Evolutionary conservation across 2,888 invertebrate genomes (phyloP).

Genomic region (Rapana venosa): DNA sequence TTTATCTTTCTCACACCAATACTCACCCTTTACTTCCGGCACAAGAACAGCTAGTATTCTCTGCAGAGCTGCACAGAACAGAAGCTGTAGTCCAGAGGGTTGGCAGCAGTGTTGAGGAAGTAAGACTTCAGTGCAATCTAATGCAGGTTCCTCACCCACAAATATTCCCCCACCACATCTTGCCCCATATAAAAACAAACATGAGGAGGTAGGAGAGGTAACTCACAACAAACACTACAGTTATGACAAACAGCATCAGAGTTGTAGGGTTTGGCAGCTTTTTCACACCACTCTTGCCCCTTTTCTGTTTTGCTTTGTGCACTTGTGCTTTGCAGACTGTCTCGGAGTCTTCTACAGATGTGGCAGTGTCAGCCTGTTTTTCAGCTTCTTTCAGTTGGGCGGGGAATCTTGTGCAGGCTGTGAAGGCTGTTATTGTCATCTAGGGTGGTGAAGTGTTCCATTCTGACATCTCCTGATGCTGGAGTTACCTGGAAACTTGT

Average conservation of each 20-base stretch:
- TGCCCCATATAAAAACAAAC: not conserved
- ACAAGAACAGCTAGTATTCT: not conserved
- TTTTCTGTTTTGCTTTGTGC: too few species aligned
- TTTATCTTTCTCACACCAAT: too few species aligned
- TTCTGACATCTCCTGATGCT: not conserved
- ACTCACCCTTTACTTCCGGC: not conserved
- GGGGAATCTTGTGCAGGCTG: not conserved
- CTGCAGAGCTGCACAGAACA: not conserved
- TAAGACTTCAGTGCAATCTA: slow-evolving; percentile 11
- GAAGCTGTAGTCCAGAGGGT: slow-evolving; percentile 23
- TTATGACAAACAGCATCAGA: slow-evolving; percentile 17
- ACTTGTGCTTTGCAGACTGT: too few species aligned
- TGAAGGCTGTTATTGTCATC: not conserved
- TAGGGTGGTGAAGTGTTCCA: not conserved
- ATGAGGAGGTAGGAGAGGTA: slow-evolving; percentile 6
- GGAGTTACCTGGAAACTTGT: not conserved
- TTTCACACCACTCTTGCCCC: not conserved
- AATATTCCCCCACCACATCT: not conserved
- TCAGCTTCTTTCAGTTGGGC: not conserved
- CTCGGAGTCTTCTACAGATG: not conserved
- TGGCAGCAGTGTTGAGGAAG: slow-evolving; percentile 19
- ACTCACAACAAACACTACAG: not conserved
- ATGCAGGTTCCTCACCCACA: slow-evolving; percentile 1
- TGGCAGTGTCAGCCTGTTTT: not conserved
- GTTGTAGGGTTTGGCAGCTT: slow-evolving; percentile 1